A percentile compares a stretch with the other conserved stretches of the same genome.
Evolutionary conservation across 1,140 invertebrate genomes (phyloP).

Genomic region (Carposina sasakii): DNA sequence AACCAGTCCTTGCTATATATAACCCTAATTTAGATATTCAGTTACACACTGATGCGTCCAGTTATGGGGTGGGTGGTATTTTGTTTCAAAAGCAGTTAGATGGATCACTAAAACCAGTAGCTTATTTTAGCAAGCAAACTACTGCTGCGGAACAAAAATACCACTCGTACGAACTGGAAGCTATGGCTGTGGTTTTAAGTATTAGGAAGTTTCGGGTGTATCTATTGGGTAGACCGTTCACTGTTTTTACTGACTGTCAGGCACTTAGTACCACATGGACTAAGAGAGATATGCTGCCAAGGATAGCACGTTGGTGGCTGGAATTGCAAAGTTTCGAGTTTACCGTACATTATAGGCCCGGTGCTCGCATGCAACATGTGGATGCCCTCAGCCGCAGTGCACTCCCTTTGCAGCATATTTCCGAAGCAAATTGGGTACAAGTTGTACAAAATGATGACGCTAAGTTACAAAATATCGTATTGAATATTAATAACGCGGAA

Average conservation of each 20-base stretch:
- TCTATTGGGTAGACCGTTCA: neutral
- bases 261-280: neutral
- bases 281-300: neutral
- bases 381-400: neutral
- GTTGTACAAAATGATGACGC: neutral
- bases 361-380: neutral
- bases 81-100: neutral
- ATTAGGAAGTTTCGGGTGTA: neutral
- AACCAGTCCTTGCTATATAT: neutral
- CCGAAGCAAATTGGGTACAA: neutral
- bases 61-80: neutral
- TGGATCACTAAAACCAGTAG: neutral
- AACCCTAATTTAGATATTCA: neutral
- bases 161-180: neutral
- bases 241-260: neutral
- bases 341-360: neutral
- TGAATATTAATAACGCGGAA: neutral
- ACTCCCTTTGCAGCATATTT: neutral
- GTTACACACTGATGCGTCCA: neutral
- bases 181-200: neutral
- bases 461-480: neutral
- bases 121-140: conserved; percentile 1
- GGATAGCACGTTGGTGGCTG: neutral
- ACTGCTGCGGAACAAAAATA: neutral
- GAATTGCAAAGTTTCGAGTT: neutral